phyloP scores from a whole-genome alignment of 2,797 vertebrate genomes.

The Gallirallus australis region DNA sequence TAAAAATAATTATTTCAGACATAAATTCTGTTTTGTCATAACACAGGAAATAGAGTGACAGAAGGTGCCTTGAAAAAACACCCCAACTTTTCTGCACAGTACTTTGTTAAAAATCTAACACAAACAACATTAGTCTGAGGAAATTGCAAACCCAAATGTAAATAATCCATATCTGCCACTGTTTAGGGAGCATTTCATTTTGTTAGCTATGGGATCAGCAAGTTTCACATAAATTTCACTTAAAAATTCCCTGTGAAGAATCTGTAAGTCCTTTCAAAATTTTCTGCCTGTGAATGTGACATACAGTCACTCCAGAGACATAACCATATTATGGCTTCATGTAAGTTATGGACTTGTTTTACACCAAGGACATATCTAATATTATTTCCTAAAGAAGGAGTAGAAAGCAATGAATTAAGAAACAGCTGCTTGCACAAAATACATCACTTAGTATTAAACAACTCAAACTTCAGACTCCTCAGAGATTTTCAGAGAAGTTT shows the following conservation, averaged over 20 bases:
- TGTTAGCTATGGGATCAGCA: not conserved
- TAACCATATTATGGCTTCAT: not conserved
- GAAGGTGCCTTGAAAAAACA: not conserved
- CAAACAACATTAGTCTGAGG: not conserved
- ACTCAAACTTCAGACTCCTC: not conserved
- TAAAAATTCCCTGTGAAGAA: conserved; percentile 39
- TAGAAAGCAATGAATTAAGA: not conserved
- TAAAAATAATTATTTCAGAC: not conserved
- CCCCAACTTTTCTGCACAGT: not conserved
- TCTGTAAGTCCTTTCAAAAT: conserved; percentile 71
- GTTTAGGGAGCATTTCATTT: not conserved
- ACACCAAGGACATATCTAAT: not conserved
- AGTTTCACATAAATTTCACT: not conserved
- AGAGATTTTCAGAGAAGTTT: not conserved
- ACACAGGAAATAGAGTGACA: not conserved
- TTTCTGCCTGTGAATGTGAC: conserved; percentile 60
- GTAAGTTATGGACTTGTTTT: not conserved
- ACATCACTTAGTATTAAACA: not conserved
- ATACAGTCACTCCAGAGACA: conserved; percentile 69
- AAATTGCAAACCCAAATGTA: not conserved
- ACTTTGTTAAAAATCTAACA: not conserved
- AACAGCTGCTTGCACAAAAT: not conserved
- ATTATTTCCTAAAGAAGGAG: not conserved
- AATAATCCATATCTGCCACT: not conserved
- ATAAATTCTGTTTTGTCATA: not conserved